Percentiles rank a stretch among this genome's conserved stretches.
These are phyloP conservation scores for Stictonetta naevosa DNA, from an alignment of 2,113 vertebrate species.

Conservation along the genomic window DNA sequence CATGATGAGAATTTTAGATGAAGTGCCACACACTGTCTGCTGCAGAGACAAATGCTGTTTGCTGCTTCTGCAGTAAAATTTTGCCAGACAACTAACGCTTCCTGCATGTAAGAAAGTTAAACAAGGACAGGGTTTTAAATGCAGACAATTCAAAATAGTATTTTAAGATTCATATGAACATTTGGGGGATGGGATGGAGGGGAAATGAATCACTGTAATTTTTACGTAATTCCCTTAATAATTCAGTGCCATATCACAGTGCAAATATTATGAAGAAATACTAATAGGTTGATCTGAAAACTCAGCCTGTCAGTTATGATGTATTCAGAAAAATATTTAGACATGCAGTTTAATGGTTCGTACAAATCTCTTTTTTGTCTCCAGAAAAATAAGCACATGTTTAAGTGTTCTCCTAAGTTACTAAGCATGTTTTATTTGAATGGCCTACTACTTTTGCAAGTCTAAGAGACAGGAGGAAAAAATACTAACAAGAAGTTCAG, in stretches of 20 bases:
- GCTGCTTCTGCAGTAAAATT: background rate
- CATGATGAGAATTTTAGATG: background rate
- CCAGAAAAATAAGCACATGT: background rate
- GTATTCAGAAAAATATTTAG: background rate
- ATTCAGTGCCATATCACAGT: background rate
- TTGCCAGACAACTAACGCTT: background rate
- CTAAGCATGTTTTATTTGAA: background rate
- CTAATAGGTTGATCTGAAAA: background rate
- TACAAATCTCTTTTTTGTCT: background rate
- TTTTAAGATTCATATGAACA: background rate
- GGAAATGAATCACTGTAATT: background rate
- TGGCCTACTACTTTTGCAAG: background rate
- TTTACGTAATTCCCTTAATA: background rate
- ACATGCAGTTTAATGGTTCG: background rate
- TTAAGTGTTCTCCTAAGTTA: background rate
- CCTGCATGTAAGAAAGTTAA: background rate
- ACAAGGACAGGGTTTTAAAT: background rate
- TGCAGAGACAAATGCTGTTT: slow-evolving; percentile 16
- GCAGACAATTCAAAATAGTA: background rate
- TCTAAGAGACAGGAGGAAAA: background rate
- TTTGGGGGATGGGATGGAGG: accelerated
- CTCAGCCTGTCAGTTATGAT: background rate
- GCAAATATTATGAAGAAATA: background rate
- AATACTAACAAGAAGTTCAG: background rate
- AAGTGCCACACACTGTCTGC: background rate